Evolutionary conservation across 2,113 vertebrate species (phyloP), one percentile per base, ranked within the genome.

Genomic region (Eulacestoma nigropectus): DNA sequence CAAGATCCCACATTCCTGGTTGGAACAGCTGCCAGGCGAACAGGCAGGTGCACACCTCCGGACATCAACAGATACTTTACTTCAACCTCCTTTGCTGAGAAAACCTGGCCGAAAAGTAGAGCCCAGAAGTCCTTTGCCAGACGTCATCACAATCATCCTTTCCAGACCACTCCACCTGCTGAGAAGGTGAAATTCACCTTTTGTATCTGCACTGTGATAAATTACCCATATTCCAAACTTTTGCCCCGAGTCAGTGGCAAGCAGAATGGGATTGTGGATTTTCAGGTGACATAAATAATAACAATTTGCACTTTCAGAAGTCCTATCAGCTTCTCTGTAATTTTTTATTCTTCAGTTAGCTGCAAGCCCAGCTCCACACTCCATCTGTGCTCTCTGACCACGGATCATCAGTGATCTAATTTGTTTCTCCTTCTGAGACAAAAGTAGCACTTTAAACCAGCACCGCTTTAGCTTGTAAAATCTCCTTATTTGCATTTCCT

Each of bases 401-500:
- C 3, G 14, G 42, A 47, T 52, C 60, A 75, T 32, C 29, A 37
- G 7, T 76, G 44, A 64, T 60, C 6, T 25, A 46, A 39, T 33
- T 44, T 53, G 56, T 88, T 86, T 57, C 37, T 84, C 13, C 30
- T 84, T 55, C 63, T 86, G 37, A 89, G 41, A 79, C 39, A 85
- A 89, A 91, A 91, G 49, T 37, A 89, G 6, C 87, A 33, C 78
- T 78, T 88, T 60, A 56, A 93, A 90, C 22, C 82, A 74, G 47
- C 32, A 67, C 16, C 0, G 1, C 18, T 95, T 93, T 13, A 72
- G 75, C 76, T 67, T 86, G 49, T 47, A 93, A 87, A 67, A 77
- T 56, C 26, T 95, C 70, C 70, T 83, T 87, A 81, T 78, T 70
- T 96, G 96, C 62, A 69, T 81, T 92, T 93, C 84, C 80, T 72